These are phyloP conservation scores for Spizaetus ornatus DNA, from an alignment of 2,113 vertebrate species.

Conservation along the genomic window DNA sequence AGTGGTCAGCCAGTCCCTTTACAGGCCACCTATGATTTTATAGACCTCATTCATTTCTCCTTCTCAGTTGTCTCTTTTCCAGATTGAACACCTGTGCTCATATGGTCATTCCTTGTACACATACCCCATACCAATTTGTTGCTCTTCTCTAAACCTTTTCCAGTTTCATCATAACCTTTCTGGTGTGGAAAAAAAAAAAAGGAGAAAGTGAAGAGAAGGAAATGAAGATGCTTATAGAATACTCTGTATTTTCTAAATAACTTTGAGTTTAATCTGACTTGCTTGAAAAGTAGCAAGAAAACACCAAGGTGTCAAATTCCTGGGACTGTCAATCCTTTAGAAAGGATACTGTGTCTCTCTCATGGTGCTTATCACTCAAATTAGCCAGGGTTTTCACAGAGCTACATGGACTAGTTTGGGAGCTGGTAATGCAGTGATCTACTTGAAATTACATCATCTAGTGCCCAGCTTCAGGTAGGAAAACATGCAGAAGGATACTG, in stretches of 20 bases:
- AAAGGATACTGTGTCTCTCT: not conserved
- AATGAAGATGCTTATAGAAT: not conserved
- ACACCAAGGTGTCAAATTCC: not conserved
- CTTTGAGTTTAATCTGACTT: not conserved
- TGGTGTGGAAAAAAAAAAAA: not conserved
- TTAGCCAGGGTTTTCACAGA: not conserved
- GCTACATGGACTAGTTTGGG: not conserved
- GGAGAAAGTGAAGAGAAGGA: not conserved
- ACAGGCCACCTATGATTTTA: not conserved
- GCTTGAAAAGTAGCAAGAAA: not conserved
- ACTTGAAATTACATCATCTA: not conserved
- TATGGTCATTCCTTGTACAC: not conserved
- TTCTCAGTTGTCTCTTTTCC: not conserved
- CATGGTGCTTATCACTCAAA: not conserved
- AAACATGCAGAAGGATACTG: not conserved
- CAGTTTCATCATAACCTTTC: not conserved
- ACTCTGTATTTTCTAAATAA: not conserved
- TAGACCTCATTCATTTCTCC: not conserved
- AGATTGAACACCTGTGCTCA: not conserved
- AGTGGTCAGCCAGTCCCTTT: not conserved
- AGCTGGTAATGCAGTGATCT: not conserved
- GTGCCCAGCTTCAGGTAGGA: not conserved
- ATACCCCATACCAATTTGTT: not conserved
- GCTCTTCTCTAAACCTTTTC: not conserved
- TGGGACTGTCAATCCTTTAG: not conserved